phyloP scores from a whole-genome alignment of 1,140 invertebrate genomes.

The Halictus rubicundus region DNA sequence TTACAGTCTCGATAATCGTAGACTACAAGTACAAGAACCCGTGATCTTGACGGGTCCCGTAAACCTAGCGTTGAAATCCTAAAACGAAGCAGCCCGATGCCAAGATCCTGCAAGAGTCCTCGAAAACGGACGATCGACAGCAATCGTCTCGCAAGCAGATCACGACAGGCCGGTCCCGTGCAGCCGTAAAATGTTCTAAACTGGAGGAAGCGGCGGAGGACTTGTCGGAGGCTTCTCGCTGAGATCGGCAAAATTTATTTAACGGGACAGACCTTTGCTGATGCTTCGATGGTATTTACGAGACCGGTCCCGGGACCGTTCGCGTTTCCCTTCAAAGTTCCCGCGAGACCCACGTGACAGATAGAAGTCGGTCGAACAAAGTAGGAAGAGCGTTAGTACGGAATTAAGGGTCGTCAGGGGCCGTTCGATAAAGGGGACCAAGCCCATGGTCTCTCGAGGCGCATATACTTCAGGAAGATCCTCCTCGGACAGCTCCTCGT shows the following conservation, averaged over 20 bases:
- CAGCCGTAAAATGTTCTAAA: neutral
- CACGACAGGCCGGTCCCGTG: neutral
- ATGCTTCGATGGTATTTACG: constrained; percentile 15
- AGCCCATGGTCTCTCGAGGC: constrained; percentile 50
- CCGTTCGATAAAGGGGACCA: constrained; percentile 51
- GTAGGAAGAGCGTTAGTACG: constrained; percentile 61
- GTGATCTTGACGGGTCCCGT: too few relatives aligned
- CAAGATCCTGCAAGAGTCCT: too few relatives aligned
- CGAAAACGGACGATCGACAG: neutral
- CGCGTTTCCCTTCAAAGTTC: constrained; percentile 34
- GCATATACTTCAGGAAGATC: constrained; percentile 64
- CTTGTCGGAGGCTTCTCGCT: neutral
- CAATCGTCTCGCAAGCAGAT: neutral
- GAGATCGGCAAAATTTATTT: neutral
- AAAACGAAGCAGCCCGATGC: too few relatives aligned
- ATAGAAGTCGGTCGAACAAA: constrained; percentile 55
- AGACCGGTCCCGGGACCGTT: neutral
- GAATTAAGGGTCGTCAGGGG: constrained; percentile 68
- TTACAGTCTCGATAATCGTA: too few relatives aligned
- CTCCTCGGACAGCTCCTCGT: constrained; percentile 29
- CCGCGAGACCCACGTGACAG: constrained; percentile 48
- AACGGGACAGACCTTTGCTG: neutral
- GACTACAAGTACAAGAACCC: too few relatives aligned
- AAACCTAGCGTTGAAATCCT: too few relatives aligned
- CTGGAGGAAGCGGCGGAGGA: neutral